A percentile compares a stretch with the other conserved stretches of the same genome.
phyloP scores from a whole-genome alignment of 2,113 vertebrate genomes.

The Odocoileus hemionus region DNA sequence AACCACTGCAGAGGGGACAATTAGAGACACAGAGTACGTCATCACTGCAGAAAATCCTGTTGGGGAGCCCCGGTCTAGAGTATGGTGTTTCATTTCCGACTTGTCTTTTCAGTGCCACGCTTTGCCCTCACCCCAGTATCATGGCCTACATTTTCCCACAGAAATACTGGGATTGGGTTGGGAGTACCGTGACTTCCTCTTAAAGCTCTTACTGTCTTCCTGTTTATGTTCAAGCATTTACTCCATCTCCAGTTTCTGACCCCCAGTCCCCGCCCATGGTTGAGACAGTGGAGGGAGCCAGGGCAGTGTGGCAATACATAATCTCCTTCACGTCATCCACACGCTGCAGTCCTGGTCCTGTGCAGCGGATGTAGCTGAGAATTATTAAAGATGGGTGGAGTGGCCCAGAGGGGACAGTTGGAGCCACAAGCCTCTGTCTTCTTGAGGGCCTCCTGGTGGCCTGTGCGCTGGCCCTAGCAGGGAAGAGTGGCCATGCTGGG shows the following conservation, averaged over 20 bases:
- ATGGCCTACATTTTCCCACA: not conserved
- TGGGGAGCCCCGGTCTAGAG: not conserved
- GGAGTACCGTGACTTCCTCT: not conserved
- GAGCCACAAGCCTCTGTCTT: not conserved
- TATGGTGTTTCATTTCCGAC: not conserved
- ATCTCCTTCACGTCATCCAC: not conserved
- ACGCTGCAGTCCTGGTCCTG: not conserved
- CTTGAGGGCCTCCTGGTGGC: not conserved
- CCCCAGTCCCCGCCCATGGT: accelerated
- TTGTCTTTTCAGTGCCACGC: not conserved
- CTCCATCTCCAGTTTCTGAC: not conserved
- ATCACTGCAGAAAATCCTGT: not conserved
- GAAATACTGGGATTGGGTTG: not conserved
- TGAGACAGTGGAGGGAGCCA: not conserved
- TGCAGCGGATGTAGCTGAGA: not conserved
- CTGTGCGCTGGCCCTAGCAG: not conserved
- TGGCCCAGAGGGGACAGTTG: not conserved
- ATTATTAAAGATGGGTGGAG: not conserved
- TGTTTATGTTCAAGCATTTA: not conserved
- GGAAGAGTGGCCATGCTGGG: not conserved
- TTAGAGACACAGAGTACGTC: not conserved
- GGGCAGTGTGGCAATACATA: not conserved
- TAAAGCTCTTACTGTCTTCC: not conserved
- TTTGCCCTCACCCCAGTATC: not conserved
- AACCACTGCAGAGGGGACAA: not conserved